Evolutionary conservation across 2,797 vertebrate species (phyloP), one percentile per base, ranked within the genome.

Genomic region (Manis javanica): DNA sequence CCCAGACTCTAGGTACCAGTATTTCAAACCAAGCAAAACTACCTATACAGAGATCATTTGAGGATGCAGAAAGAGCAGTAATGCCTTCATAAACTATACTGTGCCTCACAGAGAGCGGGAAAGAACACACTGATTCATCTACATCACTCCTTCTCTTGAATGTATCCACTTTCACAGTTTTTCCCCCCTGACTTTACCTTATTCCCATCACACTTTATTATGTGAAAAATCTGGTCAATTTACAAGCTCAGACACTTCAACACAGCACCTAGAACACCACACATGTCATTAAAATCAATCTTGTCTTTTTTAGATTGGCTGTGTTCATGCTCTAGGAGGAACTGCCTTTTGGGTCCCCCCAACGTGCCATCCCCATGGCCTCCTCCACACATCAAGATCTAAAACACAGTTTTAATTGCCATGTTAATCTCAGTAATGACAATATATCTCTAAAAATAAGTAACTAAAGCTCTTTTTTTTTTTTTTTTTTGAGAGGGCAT

Each of bases 391-490:
- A 37, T 64, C 23, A 94, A 91, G 88, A 95, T 87, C 8, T 71
- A 55, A 57, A 57, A 13, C 7, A 49, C 21, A 7, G 78, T 53
- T 96, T 95, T 71, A 34, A 46, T 39, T 95, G n/a, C 5, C 57
- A 68, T 63, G 66, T 85, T 34, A 89, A 55, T 11, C 23, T 90
- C 55, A 95, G 19, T 46, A 71, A 77, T 3, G 16, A 71, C 69
- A 18, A 26, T 0, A 7, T 11, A 10, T 82, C 74, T 69, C 21
- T 87, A 61, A 46, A 96, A 34, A 19, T 37, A 87, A 92, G 37
- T 81, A 53, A 26, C 29, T 96, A 96, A 96, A 66, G 63, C 61
- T 79, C 9, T 69, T 37, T 74, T 96, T 97, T 97, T 94, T n/a
- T n/a, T n/a, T n/a, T n/a, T n/a, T n/a, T n/a, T n/a, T n/a, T n/a